Conservation (phyloP, 2,888 invertebrate species). For the Dasypogon diadema region DNA sequence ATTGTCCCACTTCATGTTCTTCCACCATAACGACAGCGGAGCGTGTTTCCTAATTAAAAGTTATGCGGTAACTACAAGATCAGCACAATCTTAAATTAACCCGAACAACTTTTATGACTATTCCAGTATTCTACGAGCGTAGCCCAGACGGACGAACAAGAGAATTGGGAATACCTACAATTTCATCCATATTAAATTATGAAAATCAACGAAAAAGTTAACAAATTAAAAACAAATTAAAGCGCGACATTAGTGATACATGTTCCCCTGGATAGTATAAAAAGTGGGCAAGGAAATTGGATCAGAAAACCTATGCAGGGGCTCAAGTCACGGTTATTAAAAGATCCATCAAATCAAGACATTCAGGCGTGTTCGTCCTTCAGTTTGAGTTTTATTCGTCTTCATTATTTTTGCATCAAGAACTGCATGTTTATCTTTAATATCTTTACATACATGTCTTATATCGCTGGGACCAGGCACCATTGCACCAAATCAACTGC, state of each 20-base stretch:
- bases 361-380: constrained; percentile 3
- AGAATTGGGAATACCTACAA: not conserved
- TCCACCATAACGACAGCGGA: constrained; percentile 28
- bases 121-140: not conserved
- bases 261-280: not conserved
- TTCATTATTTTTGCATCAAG: constrained; percentile 34
- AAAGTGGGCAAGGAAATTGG: constrained; percentile 16
- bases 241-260: constrained; percentile 14
- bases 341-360: constrained; percentile 44
- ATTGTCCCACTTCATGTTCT: constrained; percentile 28
- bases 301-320: not conserved
- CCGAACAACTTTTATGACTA: constrained; percentile 33
- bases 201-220: not conserved
- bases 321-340: not conserved
- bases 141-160: not conserved
- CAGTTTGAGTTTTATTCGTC: not conserved
- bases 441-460: no score
- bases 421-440: not conserved
- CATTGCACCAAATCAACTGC: not conserved
- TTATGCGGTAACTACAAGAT: constrained; percentile 44
- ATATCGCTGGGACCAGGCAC: not conserved
- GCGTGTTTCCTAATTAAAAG: constrained; percentile 47
- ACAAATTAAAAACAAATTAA: constrained; percentile 48
- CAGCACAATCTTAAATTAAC: constrained; percentile 37
- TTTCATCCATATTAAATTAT: constrained; percentile 21